Percentiles rank a stretch among this genome's conserved stretches.
Conservation (phyloP, 2,797 vertebrate species). For the Selene dorsalis region DNA sequence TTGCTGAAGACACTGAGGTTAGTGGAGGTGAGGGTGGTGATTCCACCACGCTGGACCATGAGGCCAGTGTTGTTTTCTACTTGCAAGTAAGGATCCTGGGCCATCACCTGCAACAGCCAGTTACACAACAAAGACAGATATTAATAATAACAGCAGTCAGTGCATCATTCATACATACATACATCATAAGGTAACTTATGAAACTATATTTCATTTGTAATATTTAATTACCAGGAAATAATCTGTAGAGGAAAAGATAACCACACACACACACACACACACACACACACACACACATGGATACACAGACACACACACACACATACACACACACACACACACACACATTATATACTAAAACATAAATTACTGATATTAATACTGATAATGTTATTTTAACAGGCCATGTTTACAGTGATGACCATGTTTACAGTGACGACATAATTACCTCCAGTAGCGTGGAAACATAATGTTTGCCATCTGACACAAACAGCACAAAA, state of each 20-base stretch:
- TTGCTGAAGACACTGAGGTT: slow-evolving; percentile 91
- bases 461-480: slow-evolving; percentile 90
- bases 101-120: slow-evolving; percentile 84
- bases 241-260: background rate
- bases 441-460: slow-evolving; percentile 87
- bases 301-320: too few species aligned
- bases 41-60: slow-evolving; percentile 85
- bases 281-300: too few species aligned
- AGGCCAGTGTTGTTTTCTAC: slow-evolving; percentile 90
- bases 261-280: too few species aligned
- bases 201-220: background rate
- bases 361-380: background rate
- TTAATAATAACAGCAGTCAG: background rate
- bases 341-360: background rate
- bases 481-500: slow-evolving; percentile 92
- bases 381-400: background rate
- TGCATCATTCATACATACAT: too few species aligned
- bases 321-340: too few species aligned
- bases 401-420: background rate
- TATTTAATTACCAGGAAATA: background rate
- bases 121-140: background rate
- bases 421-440: background rate
- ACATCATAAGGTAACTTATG: background rate
- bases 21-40: slow-evolving; percentile 76
- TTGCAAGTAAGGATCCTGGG: slow-evolving; percentile 87